Conservation (phyloP, 2,888 invertebrate species). For the Orchesellides sinensis region DNA sequence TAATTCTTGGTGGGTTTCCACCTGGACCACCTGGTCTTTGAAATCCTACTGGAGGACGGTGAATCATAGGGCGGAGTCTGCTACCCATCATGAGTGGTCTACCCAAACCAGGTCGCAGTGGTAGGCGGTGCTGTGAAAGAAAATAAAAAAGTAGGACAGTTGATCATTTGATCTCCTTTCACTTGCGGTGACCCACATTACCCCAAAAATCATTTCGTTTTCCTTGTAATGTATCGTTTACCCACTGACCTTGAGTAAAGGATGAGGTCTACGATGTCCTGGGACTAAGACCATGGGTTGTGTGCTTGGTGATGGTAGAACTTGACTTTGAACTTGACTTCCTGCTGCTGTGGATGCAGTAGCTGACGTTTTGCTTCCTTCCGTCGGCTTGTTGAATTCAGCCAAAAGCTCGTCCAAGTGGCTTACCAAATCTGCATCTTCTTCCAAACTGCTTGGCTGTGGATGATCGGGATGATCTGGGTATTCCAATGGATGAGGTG, state of each 20-base stretch:
- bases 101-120: conserved; percentile 43
- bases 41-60: conserved; percentile 54
- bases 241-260: conserved; percentile 49
- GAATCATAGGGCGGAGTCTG: conserved; percentile 45
- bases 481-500: conserved; percentile 72
- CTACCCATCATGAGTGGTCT: conserved; percentile 65
- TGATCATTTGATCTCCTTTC: conserved; percentile 24
- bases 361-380: background rate
- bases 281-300: conserved; percentile 20
- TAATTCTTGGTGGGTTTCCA: conserved; percentile 63
- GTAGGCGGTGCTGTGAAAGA: conserved; percentile 44
- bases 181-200: background rate
- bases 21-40: conserved; percentile 33
- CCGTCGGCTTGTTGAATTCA: conserved; percentile 26
- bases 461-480: conserved; percentile 74
- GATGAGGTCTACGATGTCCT: conserved; percentile 53
- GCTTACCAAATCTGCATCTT: conserved; percentile 44
- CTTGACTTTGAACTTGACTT: conserved; percentile 27
- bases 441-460: conserved; percentile 59
- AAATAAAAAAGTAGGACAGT: conserved; percentile 1
- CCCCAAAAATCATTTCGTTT: conserved; percentile 19
- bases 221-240: too few relatives aligned
- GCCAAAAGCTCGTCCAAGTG: conserved; percentile 60
- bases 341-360: background rate
- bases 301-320: conserved; percentile 31